phyloP scores from a whole-genome alignment of 1,140 invertebrate genomes.

The Brachionus angularis region DNA sequence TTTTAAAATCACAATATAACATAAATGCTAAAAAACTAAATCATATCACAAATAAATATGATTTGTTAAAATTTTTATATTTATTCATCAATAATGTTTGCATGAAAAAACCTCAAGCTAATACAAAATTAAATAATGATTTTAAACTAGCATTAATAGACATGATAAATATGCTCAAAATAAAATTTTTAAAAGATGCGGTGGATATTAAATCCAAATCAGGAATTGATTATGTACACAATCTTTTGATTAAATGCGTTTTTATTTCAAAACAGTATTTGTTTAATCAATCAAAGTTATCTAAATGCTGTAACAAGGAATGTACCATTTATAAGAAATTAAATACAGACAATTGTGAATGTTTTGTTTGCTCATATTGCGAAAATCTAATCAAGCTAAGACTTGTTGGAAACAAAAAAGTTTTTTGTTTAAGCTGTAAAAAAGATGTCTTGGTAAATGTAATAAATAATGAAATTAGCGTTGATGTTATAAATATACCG shows the following conservation, averaged over 20 bases:
- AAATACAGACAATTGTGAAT: neutral
- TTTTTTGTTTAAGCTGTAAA: neutral
- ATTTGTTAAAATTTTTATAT: neutral
- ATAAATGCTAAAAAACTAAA: neutral
- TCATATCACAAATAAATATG: neutral
- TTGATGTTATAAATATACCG: neutral
- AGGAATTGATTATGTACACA: neutral
- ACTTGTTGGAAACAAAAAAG: neutral
- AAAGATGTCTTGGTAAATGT: neutral
- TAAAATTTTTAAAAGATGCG: neutral
- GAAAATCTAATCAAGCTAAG: neutral
- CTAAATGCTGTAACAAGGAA: neutral
- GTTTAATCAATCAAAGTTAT: neutral
- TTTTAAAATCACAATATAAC: neutral
- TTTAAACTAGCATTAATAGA: neutral
- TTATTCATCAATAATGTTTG: neutral
- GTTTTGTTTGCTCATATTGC: neutral
- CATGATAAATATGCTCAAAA: neutral
- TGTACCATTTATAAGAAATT: neutral
- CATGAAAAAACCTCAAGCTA: too few relatives aligned
- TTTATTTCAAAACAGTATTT: neutral
- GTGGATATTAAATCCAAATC: neutral
- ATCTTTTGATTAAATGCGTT: constrained; percentile 9
- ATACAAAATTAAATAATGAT: neutral
- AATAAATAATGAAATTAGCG: neutral